Evolutionary conservation across 2,797 vertebrate species (phyloP).

Genomic region (Coranthus polyacanthus): DNA sequence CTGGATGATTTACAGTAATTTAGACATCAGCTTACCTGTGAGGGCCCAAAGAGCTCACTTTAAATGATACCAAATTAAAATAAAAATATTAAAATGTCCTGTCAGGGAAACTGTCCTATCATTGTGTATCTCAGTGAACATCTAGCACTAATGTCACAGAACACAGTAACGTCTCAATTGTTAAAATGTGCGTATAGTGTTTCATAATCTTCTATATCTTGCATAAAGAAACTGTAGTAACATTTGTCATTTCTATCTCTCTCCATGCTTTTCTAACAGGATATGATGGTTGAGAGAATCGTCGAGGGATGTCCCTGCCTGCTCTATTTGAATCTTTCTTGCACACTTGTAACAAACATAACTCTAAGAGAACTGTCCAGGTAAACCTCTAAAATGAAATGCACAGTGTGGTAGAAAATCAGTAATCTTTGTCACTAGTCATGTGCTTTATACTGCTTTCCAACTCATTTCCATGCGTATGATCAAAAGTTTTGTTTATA

Average conservation of each 20-base stretch:
- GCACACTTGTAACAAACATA: slow-evolving; percentile 83
- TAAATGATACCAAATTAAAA: too few relatives aligned
- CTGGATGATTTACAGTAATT: too few relatives aligned
- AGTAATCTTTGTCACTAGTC: neutral
- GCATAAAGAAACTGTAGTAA: neutral
- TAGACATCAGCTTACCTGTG: too few relatives aligned
- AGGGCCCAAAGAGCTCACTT: too few relatives aligned
- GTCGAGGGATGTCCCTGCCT: slow-evolving; percentile 85
- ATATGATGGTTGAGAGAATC: slow-evolving; percentile 83
- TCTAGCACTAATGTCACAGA: too few relatives aligned
- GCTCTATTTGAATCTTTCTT: slow-evolving; percentile 87
- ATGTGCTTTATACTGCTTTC: neutral
- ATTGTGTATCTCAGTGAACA: too few relatives aligned
- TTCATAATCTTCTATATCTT: too few relatives aligned
- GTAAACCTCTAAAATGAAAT: slow-evolving; percentile 67
- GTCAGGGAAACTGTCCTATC: too few relatives aligned
- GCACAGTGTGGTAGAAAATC: too few relatives aligned
- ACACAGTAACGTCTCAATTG: too few relatives aligned
- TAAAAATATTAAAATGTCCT: too few relatives aligned
- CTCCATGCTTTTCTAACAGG: slow-evolving; percentile 74
- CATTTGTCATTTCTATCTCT: neutral
- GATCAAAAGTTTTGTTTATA: neutral
- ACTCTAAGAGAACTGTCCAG: slow-evolving; percentile 84
- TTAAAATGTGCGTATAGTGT: too few relatives aligned
- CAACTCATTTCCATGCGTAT: neutral